Evolutionary conservation across 2,797 vertebrate genomes (phyloP).

Genomic region (Bovichtus variegatus): DNA sequence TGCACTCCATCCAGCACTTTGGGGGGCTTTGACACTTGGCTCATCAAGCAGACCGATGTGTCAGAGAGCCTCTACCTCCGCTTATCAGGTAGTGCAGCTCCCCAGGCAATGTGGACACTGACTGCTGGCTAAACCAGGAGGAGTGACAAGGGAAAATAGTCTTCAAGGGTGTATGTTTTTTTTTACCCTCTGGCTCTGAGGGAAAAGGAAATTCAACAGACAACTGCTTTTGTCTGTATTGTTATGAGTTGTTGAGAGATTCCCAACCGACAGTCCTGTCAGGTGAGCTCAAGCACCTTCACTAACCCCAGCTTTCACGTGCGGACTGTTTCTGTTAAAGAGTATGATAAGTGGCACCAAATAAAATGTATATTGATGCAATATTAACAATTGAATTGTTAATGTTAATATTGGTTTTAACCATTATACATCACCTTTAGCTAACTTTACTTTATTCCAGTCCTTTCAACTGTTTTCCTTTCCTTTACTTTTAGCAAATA

Average conservation of each 20-base stretch:
- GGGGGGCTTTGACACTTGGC: conserved; percentile 83
- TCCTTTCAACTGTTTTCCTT: background rate
- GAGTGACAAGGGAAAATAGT: conserved; percentile 58
- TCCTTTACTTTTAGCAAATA: background rate
- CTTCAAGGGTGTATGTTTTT: conserved; percentile 44
- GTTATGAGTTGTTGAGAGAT: conserved; percentile 7
- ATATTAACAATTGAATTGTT: background rate
- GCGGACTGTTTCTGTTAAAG: background rate
- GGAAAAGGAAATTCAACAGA: conserved; percentile 33
- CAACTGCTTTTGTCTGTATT: conserved; percentile 22
- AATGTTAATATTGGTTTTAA: background rate
- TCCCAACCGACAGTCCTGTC: background rate
- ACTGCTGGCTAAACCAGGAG: conserved; percentile 60
- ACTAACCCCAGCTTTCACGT: rapidly evolving
- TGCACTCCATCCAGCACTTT: conserved; percentile 84
- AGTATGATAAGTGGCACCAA: background rate
- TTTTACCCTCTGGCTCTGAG: conserved; percentile 15
- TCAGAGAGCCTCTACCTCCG: conserved; percentile 76
- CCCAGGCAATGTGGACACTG: conserved; percentile 71
- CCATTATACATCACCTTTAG: background rate
- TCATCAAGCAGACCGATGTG: conserved; percentile 85
- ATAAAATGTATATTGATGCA: background rate
- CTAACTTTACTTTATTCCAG: background rate
- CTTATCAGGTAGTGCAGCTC: conserved; percentile 82
- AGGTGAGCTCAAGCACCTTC: background rate